Percentiles rank a stretch among this genome's conserved stretches.
These are phyloP conservation scores for Sakesphorus luctuosus DNA, from an alignment of 2,113 vertebrate species.

Conservation along the genomic window DNA sequence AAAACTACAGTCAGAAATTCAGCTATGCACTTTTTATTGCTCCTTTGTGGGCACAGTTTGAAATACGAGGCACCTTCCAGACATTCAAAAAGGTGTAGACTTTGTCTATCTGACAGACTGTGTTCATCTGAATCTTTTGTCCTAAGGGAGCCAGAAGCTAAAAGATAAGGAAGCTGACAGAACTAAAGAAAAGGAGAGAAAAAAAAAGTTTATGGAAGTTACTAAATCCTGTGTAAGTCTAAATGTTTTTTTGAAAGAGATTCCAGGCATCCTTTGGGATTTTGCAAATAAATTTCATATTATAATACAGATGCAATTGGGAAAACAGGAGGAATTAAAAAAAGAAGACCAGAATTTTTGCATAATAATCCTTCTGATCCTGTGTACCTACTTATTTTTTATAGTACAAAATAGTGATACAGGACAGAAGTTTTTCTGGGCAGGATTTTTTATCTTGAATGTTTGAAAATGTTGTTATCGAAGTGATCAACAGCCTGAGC, in stretches of 20 bases:
- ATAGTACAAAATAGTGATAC: background rate
- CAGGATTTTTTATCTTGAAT: background rate
- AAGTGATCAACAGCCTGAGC: background rate
- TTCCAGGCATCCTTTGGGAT: background rate
- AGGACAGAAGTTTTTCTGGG: background rate
- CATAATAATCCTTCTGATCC: background rate
- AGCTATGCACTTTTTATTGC: background rate
- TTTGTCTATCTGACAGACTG: background rate
- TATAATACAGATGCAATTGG: background rate
- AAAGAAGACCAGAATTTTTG: background rate
- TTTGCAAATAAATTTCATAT: background rate
- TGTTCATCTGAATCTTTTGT: constrained; percentile 20
- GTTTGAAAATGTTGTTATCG: background rate
- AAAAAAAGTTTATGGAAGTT: background rate
- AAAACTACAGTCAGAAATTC: constrained; percentile 11
- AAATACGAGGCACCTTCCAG: constrained; percentile 2
- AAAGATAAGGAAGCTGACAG: constrained; percentile 6
- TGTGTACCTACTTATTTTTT: background rate
- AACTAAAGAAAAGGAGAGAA: background rate
- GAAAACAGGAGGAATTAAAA: background rate
- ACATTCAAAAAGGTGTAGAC: background rate
- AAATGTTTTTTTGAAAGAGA: background rate
- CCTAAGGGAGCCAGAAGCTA: background rate
- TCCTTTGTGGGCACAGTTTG: background rate
- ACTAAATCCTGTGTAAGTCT: background rate